Conservation (phyloP, 2,888 invertebrate species). For the Nymphalis urticae region DNA sequence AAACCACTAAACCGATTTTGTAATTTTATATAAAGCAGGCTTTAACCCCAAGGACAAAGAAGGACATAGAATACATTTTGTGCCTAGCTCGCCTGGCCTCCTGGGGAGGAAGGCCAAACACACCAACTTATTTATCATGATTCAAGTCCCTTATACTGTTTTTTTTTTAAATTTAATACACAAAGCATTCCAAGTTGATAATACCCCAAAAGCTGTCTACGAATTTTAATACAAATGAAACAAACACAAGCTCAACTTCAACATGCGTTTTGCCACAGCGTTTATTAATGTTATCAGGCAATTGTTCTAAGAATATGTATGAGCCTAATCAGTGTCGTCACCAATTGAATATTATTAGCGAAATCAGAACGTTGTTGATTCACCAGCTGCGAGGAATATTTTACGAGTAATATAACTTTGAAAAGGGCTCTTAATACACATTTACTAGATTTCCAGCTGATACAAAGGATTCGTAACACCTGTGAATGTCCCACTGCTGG, state of each 20-base stretch:
- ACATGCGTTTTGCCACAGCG: not conserved
- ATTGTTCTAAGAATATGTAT: slow-evolving; percentile 39
- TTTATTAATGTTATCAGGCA: slow-evolving; percentile 28
- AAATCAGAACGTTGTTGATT: slow-evolving; percentile 38
- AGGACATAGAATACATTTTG: too few species aligned
- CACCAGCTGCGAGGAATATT: slow-evolving; percentile 21
- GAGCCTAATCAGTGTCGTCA: slow-evolving; percentile 38
- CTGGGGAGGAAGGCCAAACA: too few species aligned
- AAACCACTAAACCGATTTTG: too few species aligned
- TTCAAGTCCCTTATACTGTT: not conserved
- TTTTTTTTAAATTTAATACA: not conserved
- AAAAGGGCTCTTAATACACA: not conserved
- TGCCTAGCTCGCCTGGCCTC: too few species aligned
- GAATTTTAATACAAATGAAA: slow-evolving; percentile 2
- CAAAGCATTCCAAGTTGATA: not conserved
- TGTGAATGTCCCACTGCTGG: too few species aligned
- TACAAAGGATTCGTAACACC: too few species aligned
- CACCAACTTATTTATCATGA: too few species aligned
- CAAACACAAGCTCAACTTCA: not conserved
- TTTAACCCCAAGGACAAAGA: too few species aligned
- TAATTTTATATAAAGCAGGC: too few species aligned
- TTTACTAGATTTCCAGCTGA: too few species aligned
- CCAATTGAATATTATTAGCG: slow-evolving; percentile 39
- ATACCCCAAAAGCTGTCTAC: not conserved
- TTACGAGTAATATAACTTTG: not conserved